These are phyloP conservation scores for Cnemophilus loriae DNA, from an alignment of 2,113 vertebrate species.

Conservation along the genomic window DNA sequence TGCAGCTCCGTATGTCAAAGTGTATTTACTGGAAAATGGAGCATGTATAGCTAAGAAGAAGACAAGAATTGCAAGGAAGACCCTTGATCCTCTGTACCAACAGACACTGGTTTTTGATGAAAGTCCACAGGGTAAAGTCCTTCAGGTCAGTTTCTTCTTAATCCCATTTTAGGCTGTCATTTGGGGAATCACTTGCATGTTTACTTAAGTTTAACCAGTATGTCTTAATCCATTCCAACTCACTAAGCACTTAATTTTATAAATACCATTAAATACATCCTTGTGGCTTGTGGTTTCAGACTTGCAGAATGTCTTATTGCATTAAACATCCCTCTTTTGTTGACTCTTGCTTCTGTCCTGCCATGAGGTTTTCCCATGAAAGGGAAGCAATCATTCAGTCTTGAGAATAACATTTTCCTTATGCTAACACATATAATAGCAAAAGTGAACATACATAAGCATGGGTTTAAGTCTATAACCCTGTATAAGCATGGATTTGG, in stretches of 20 bases:
- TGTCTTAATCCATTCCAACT: not conserved
- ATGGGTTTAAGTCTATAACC: not conserved
- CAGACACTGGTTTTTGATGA: slow-evolving; percentile 95
- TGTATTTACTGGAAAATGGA: slow-evolving; percentile 95
- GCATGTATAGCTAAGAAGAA: slow-evolving; percentile 98
- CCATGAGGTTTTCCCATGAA: not conserved
- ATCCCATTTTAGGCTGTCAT: not conserved
- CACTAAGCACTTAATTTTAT: not conserved
- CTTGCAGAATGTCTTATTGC: not conserved
- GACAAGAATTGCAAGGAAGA: slow-evolving; percentile 98
- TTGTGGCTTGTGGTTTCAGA: not conserved
- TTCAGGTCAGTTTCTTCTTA: slow-evolving; percentile 83
- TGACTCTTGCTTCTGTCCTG: not conserved
- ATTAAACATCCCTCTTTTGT: not conserved
- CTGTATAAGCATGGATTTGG: not conserved
- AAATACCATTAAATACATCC: not conserved
- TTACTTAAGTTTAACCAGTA: not conserved
- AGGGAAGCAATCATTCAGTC: not conserved
- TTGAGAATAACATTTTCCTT: not conserved
- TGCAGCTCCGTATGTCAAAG: slow-evolving; percentile 96
- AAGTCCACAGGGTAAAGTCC: slow-evolving; percentile 95
- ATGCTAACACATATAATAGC: not conserved
- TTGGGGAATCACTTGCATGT: not conserved
- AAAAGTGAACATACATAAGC: not conserved
- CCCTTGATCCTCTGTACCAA: slow-evolving; percentile 95